These are phyloP conservation scores for Oreochromis niloticus DNA, from an alignment of 2,113 vertebrate genomes.

Conservation along the genomic window DNA sequence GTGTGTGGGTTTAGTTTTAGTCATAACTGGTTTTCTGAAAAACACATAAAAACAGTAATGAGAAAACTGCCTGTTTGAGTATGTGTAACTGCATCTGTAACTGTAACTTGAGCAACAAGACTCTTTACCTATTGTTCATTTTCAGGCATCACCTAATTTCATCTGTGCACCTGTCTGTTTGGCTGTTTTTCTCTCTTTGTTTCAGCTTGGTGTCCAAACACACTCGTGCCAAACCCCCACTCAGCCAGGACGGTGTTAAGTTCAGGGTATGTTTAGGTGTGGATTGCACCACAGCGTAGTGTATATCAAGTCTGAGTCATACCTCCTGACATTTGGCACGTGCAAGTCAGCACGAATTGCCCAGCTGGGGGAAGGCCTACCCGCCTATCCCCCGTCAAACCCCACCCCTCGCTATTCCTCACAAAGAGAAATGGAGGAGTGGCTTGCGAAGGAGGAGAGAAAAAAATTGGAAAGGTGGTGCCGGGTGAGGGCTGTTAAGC, in stretches of 20 bases:
- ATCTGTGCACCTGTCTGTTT: neutral
- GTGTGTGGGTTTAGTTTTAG: neutral
- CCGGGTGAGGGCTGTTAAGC: constrained; percentile 6
- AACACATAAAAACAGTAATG: neutral
- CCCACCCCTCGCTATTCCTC: constrained; percentile 16
- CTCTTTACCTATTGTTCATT: neutral
- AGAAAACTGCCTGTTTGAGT: neutral
- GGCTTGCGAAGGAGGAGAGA: neutral
- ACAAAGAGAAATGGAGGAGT: constrained; percentile 66
- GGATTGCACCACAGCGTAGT: constrained; percentile 6
- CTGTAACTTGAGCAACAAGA: neutral
- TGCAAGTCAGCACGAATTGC: constrained; percentile 73
- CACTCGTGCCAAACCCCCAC: neutral
- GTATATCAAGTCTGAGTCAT: constrained; percentile 62
- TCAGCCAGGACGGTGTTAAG: neutral
- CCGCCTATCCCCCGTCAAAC: neutral
- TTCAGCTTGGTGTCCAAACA: neutral
- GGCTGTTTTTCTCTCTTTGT: neutral
- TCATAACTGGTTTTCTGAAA: neutral
- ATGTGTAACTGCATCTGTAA: neutral
- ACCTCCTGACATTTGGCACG: constrained; percentile 71
- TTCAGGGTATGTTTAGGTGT: constrained; percentile 46
- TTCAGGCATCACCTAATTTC: neutral
- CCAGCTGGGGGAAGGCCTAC: constrained; percentile 58
- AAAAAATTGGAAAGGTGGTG: constrained; percentile 46